phyloP scores from a whole-genome alignment of 1,140 invertebrate species.

The Formica exsecta region DNA sequence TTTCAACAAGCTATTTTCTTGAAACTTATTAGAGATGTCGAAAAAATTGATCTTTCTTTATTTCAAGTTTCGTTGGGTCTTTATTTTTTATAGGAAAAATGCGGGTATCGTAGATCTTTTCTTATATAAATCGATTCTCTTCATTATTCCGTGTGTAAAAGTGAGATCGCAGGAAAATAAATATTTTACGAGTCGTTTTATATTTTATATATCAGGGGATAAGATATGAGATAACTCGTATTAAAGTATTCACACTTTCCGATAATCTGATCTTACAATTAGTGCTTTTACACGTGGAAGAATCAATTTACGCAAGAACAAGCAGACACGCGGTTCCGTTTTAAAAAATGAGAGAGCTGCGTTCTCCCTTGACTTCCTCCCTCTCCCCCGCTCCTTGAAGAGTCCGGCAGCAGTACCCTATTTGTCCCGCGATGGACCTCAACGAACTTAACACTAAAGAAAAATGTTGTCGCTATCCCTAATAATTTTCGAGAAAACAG shows the following conservation, averaged over 20 bases:
- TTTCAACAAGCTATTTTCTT: background rate
- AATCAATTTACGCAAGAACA: conserved; percentile 16
- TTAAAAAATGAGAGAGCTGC: background rate
- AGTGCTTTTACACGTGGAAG: background rate
- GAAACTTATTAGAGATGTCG: background rate
- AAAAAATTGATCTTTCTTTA: background rate
- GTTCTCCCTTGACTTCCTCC: too few relatives aligned
- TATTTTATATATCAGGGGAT: too few relatives aligned
- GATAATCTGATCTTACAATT: background rate
- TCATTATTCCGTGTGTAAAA: too few relatives aligned
- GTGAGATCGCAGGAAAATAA: too few relatives aligned
- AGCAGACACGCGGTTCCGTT: background rate
- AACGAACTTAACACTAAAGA: background rate
- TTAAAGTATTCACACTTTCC: too few relatives aligned
- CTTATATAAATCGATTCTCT: background rate
- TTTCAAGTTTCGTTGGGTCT: background rate
- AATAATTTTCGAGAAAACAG: background rate
- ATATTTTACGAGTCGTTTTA: too few relatives aligned
- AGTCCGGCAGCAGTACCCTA: background rate
- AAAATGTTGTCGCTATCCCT: background rate
- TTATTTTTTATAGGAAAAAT: background rate
- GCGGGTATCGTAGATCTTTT: background rate
- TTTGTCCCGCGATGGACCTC: background rate
- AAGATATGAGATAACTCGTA: too few relatives aligned
- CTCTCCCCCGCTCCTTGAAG: background rate